A percentile compares a stretch with the other conserved stretches of the same genome.
Conservation (phyloP, 2,888 invertebrate genomes). For the Tiphia femorata region DNA sequence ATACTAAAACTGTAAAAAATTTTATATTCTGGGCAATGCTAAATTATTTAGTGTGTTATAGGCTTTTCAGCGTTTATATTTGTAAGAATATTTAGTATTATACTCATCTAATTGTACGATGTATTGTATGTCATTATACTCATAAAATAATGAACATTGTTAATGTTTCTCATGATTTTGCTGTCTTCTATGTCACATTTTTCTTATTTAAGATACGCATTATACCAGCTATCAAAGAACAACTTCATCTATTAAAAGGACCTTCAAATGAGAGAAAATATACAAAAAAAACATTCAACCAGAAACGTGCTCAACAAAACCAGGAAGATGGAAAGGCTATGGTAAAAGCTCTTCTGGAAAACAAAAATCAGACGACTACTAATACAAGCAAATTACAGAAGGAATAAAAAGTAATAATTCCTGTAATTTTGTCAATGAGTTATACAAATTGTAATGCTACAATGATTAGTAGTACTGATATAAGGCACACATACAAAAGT, state of each 20-base stretch:
- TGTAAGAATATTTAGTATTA: too few relatives aligned
- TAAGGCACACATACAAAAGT: too few relatives aligned
- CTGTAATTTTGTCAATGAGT: too few relatives aligned
- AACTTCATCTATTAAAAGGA: constrained; percentile 58
- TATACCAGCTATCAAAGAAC: constrained; percentile 70
- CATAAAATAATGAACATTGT: neutral
- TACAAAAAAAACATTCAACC: constrained; percentile 70
- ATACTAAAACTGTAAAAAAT: neutral
- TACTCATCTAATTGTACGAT: too few relatives aligned
- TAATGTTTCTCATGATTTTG: neutral
- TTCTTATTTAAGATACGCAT: constrained; percentile 71
- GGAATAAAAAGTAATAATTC: constrained; percentile 5
- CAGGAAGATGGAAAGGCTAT: constrained; percentile 68
- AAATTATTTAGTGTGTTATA: too few relatives aligned
- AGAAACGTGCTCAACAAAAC: constrained; percentile 70
- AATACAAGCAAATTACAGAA: constrained; percentile 10
- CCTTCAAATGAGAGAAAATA: constrained; percentile 36
- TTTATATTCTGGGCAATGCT: neutral
- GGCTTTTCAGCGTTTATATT: too few relatives aligned
- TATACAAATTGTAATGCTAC: too few relatives aligned
- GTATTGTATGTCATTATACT: too few relatives aligned
- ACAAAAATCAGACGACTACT: constrained; percentile 16
- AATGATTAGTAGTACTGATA: too few relatives aligned
- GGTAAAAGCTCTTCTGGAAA: constrained; percentile 49
- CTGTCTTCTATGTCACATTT: constrained; percentile 3